These are phyloP conservation scores for Cephus rjabovi DNA, from an alignment of 2,888 invertebrate genomes.

Conservation along the genomic window DNA sequence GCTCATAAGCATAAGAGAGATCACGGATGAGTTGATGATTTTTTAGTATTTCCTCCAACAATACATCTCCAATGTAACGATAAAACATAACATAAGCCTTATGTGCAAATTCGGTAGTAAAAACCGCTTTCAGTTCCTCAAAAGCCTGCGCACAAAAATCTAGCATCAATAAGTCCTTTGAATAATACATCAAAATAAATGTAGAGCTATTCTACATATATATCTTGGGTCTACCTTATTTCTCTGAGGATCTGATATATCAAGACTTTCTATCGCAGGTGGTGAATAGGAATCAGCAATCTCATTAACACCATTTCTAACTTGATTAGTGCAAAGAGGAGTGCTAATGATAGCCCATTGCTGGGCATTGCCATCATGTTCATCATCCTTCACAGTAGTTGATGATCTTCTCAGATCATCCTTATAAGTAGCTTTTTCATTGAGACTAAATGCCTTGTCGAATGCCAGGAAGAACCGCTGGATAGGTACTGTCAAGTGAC, in stretches of 20 bases:
- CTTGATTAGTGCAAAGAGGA: constrained; percentile 3
- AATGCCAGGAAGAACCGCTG: constrained; percentile 83
- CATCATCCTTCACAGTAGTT: not conserved
- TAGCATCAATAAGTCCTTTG: constrained; percentile 8
- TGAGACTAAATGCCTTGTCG: constrained; percentile 76
- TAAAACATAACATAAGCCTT: constrained; percentile 82
- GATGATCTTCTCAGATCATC: constrained; percentile 66
- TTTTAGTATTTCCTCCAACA: constrained; percentile 78
- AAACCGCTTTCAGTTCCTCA: constrained; percentile 85
- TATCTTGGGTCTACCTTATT: constrained; percentile 42
- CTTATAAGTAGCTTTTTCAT: constrained; percentile 69
- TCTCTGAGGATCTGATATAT: constrained; percentile 52
- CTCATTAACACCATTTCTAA: constrained; percentile 58
- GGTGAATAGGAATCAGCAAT: constrained; percentile 75
- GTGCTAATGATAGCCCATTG: constrained; percentile 72
- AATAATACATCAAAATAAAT: not conserved
- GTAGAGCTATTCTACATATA: not conserved
- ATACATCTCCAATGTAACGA: constrained; percentile 78
- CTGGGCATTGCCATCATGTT: constrained; percentile 71
- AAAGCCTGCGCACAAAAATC: constrained; percentile 69
- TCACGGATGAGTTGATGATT: constrained; percentile 83
- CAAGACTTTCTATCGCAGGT: constrained; percentile 58
- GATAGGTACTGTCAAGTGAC: constrained; percentile 77
- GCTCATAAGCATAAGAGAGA: constrained; percentile 81
- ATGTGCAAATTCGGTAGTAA: constrained; percentile 87